phyloP scores from a whole-genome alignment of 1,140 invertebrate species.

The Heliconius hewitsoni region DNA sequence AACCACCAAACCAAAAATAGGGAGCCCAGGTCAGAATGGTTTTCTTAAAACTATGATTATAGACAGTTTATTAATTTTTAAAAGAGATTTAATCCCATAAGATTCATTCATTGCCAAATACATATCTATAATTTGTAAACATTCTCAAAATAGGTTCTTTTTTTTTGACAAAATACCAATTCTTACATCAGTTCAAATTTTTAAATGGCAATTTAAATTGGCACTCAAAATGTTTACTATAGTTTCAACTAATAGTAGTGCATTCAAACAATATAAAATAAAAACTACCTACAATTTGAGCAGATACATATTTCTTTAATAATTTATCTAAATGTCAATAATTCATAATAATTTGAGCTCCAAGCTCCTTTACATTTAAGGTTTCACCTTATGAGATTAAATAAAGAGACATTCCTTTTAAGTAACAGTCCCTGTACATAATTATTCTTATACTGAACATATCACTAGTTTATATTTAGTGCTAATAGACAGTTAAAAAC shows the following conservation, averaged over 20 bases:
- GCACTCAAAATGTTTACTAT: neutral
- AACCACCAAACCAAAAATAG: too few relatives aligned
- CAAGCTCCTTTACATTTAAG: neutral
- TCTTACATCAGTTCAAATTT: neutral
- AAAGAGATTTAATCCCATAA: constrained; percentile 3
- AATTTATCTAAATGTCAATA: neutral
- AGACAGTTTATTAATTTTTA: neutral
- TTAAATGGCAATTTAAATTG: neutral
- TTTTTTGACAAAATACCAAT: neutral
- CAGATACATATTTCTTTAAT: neutral
- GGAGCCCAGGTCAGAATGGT: neutral
- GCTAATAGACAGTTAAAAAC: neutral
- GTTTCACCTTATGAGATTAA: constrained; percentile 10
- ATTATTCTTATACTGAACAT: neutral
- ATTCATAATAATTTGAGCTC: neutral
- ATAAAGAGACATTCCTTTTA: constrained; percentile 3
- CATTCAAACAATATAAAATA: neutral
- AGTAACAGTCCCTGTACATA: neutral
- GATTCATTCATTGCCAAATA: neutral
- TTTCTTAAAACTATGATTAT: neutral
- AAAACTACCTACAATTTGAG: neutral
- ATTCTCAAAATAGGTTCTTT: neutral
- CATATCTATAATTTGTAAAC: neutral
- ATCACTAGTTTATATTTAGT: neutral
- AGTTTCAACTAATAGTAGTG: neutral